phyloP scores from a whole-genome alignment of 1,140 invertebrate genomes.

The Xylocopa sonorina region DNA sequence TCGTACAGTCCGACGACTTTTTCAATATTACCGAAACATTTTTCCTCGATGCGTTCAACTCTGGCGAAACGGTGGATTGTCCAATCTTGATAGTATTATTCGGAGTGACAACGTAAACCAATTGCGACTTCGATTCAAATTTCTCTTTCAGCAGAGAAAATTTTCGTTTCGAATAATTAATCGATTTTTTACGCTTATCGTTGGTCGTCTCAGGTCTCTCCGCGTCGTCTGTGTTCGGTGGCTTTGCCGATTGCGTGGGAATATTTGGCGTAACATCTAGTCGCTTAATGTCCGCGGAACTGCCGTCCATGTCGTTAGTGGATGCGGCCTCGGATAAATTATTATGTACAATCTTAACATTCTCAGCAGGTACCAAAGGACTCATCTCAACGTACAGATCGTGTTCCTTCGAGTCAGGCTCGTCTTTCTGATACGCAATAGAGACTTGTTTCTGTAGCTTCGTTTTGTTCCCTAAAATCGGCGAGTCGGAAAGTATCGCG shows the following conservation, averaged over 20 bases:
- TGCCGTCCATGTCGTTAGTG: slow-evolving; percentile 45
- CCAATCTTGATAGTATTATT: slow-evolving; percentile 42
- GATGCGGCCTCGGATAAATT: slow-evolving; percentile 1
- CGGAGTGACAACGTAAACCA: slow-evolving; percentile 77
- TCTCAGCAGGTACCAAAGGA: slow-evolving; percentile 57
- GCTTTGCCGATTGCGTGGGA: neutral
- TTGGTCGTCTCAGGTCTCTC: neutral
- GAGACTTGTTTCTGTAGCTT: slow-evolving; percentile 53
- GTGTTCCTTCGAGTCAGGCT: slow-evolving; percentile 65
- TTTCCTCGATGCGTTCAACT: slow-evolving; percentile 75
- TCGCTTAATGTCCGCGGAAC: neutral
- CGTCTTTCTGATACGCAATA: slow-evolving; percentile 22
- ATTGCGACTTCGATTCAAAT: slow-evolving; percentile 83
- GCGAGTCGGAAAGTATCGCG: slow-evolving; percentile 75
- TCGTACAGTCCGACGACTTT: slow-evolving; percentile 69
- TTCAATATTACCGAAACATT: slow-evolving; percentile 73
- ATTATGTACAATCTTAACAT: slow-evolving; percentile 45
- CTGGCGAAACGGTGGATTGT: slow-evolving; percentile 53
- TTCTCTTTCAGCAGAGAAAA: slow-evolving; percentile 84
- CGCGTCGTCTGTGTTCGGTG: neutral
- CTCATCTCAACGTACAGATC: slow-evolving; percentile 77
- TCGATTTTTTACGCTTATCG: slow-evolving; percentile 76
- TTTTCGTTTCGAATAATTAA: slow-evolving; percentile 83
- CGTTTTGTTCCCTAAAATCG: slow-evolving; percentile 67
- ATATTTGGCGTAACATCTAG: neutral